Conservation (phyloP, 2,888 invertebrate genomes). For the Ariolimax columbianus region DNA sequence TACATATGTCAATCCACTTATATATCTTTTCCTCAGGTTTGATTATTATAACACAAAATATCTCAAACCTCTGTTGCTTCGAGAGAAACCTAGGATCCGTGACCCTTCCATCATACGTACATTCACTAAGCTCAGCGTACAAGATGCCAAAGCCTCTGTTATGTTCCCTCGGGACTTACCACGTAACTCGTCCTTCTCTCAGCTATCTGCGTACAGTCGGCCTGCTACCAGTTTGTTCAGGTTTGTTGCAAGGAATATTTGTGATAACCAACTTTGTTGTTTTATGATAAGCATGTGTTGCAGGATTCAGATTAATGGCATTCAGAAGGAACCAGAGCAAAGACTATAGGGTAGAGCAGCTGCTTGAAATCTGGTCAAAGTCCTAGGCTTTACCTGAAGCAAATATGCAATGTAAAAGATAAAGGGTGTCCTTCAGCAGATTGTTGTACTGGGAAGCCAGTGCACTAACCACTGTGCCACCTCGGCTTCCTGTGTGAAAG, state of each 20-base stretch:
- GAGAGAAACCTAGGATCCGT: conserved; percentile 91
- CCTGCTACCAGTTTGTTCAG: conserved; percentile 10
- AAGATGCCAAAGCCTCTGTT: conserved; percentile 85
- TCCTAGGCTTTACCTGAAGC: too few species aligned
- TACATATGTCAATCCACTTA: neutral
- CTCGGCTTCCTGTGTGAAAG: too few species aligned
- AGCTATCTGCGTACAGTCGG: neutral
- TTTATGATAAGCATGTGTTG: neutral
- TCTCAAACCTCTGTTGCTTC: conserved; percentile 90
- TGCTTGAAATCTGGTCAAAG: too few species aligned
- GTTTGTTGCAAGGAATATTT: conserved; percentile 11
- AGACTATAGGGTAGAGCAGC: too few species aligned
- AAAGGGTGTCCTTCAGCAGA: too few species aligned
- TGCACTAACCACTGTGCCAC: too few species aligned
- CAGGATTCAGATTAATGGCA: too few species aligned
- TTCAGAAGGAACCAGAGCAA: too few species aligned
- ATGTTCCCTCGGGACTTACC: conserved; percentile 2
- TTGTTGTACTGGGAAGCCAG: too few species aligned
- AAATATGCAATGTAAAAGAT: too few species aligned
- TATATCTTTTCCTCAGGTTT: conserved; percentile 83
- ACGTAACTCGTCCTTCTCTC: conserved; percentile 8
- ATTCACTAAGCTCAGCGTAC: conserved; percentile 94
- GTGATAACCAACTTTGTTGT: too few species aligned
- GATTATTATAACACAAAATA: conserved; percentile 96
- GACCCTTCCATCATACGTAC: conserved; percentile 83